Base-by-base conservation (phyloP, 1,140 invertebrate genomes). In the Drosophila sulfurigaster region DNA sequence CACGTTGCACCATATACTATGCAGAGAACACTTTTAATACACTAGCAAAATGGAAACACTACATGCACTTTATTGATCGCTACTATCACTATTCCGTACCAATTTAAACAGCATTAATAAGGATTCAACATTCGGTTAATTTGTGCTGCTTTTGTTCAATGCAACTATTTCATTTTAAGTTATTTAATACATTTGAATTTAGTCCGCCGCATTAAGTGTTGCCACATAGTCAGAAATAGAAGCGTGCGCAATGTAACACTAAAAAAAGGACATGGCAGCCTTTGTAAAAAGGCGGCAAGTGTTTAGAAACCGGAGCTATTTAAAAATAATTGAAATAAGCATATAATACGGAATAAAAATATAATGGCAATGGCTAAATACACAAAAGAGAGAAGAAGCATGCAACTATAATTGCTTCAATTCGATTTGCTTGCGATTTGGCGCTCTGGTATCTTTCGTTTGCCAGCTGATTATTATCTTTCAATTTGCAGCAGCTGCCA, bases 401-500 rank as follows among this genome's bases (percentile, higher is more conserved):
- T 51, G 7, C 30, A 65, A 57, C 16, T 15, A 35, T 41, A 82
- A 62, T 25, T 54, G 62, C 41, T 41, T 35, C 43, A 52, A 54
- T 63, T 58, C 45, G 13, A 43, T 54, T 60, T 54, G 38, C 45
- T 60, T 43, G 16, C 20, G 56, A 59, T 60, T 51, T 41, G 43
- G 70, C 28, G 62, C 35, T 3, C 8, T 1, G 20, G 20, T 25
- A 67, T 80, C 65, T 80, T 86, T 68, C 64, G 51, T 48, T 71
- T 68, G 30, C 65, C 57, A 65, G 54, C 67, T 52, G 49, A 75
- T 78, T 87, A 88, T 87, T 87, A 88, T 87, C 82, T 87, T 87
- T 87, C 80, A 88, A 87, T 87, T 87, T 88, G 70, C 66, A 73
- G 58, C 82, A 88, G 83, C 76, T 87, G 82, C 58, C 83, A 78